Base-by-base conservation (phyloP, 2,797 vertebrate genomes). In the Sebastes kiyomatsui region DNA sequence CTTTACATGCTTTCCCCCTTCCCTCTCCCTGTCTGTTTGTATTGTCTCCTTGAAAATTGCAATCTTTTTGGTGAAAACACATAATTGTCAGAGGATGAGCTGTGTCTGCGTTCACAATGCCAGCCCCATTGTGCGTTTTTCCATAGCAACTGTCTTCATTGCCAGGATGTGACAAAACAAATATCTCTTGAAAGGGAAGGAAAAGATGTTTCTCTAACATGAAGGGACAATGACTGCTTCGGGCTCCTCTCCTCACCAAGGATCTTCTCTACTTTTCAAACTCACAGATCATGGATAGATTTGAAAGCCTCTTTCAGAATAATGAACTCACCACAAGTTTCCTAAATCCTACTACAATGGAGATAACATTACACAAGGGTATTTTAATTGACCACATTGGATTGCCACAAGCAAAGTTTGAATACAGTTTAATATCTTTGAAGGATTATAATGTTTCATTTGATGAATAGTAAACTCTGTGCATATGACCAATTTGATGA, bases 71-170 rank as follows among this genome's bases (percentile, higher is more conserved):
- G 89, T 90, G 90, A 92, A 93, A 93, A 92, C 91, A 89, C 83
- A 87, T 93, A 90, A 93, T 95, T 94, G 91, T 93, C 82, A 84
- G 82, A 86, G 90, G 88, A 90, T 83, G 91, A 93, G 92, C 87
- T 84, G 83, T 90, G 90, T 90, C 81, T 92, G 82, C 25, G 54
- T 83, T 88, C 92, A 94, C 92, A 94, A 92, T 88, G 89, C 89
- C 79, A 28, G 87, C 88, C 65, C 87, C 85, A 92, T 94, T 95
- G 94, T 95, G 92, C 61, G 79, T 86, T 94, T 93, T 93, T 93
- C 93, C 93, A 94, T 94, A 94, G 94, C 90, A 94, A 94, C 94
- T 93, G 94, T 94, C 88, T 93, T 93, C 94, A 92, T 90, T 91
- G 93, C 91, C 90, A 89, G 90, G 87, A 94, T 93, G 91, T 91